Conservation (phyloP, 2,797 vertebrate species). For the Propithecus deckenii region DNA sequence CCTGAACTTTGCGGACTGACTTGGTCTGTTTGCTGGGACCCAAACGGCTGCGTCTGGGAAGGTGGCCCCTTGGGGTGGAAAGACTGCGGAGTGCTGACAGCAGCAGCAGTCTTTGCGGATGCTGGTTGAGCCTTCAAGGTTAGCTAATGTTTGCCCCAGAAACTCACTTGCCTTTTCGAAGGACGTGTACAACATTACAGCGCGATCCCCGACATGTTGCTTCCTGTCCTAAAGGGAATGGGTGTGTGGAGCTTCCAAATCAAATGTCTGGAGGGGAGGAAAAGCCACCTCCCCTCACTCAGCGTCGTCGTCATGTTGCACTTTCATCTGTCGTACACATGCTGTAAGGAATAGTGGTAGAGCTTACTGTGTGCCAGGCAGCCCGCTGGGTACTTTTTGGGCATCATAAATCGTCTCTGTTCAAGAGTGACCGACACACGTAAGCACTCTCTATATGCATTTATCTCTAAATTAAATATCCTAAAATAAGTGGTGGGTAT, state of each 20-base stretch:
- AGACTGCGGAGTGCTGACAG: not conserved
- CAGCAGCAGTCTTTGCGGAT: not conserved
- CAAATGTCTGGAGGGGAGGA: not conserved
- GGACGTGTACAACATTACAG: not conserved
- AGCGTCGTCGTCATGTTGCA: not conserved
- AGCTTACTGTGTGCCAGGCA: not conserved
- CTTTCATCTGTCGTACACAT: not conserved
- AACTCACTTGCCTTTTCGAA: not conserved
- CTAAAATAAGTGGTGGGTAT: not conserved
- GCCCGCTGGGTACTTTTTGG: not conserved
- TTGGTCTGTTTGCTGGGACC: slow-evolving; percentile 13
- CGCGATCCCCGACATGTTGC: not conserved
- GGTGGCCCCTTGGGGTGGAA: not conserved
- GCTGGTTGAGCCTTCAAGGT: not conserved
- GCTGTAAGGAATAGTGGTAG: not conserved
- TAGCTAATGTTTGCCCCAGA: not conserved
- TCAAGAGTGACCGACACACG: not conserved
- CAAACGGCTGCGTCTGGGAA: not conserved
- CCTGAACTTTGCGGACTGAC: slow-evolving; percentile 56
- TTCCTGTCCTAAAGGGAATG: not conserved
- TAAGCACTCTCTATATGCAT: not conserved
- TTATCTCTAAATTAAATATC: not conserved
- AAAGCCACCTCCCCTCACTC: not conserved
- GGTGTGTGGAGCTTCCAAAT: slow-evolving; percentile 6
- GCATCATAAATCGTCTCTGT: not conserved